phyloP scores from a whole-genome alignment of 2,888 invertebrate genomes.

The Mystacides longicornis region DNA sequence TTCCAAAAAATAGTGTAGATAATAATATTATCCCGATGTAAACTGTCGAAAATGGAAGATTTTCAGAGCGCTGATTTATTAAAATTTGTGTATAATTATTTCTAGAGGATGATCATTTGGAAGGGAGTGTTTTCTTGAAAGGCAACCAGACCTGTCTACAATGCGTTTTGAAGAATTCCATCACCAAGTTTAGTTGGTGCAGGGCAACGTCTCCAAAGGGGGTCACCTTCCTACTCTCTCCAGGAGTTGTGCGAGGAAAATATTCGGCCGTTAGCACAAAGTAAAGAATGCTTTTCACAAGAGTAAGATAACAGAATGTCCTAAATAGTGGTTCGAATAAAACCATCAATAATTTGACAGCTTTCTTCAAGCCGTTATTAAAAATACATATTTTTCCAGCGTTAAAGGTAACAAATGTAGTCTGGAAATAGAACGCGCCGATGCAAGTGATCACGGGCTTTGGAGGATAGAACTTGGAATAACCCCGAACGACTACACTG shows the following conservation, averaged over 20 bases:
- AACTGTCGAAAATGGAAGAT: too few species aligned
- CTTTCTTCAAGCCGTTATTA: too few species aligned
- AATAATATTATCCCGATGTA: too few species aligned
- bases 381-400: slow-evolving; percentile 5
- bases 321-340: too few species aligned
- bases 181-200: slow-evolving; percentile 14
- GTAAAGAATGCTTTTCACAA: too few species aligned
- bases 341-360: too few species aligned
- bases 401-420: slow-evolving; percentile 14
- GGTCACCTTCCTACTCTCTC: slow-evolving; percentile 12
- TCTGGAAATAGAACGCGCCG: slow-evolving; percentile 16
- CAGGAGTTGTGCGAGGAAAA: slow-evolving; percentile 13
- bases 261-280: slow-evolving; percentile 18
- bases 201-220: slow-evolving; percentile 19
- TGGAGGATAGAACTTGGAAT: slow-evolving; percentile 21
- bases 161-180: slow-evolving; percentile 14
- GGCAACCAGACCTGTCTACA: slow-evolving; percentile 3
- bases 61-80: too few species aligned
- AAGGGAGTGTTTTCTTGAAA: background rate
- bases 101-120: slow-evolving; percentile 9
- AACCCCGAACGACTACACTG: slow-evolving; percentile 18
- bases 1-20: too few species aligned
- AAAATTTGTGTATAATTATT: background rate
- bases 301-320: background rate
- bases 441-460: slow-evolving; percentile 17